Conservation (phyloP, 2,888 invertebrate species). For the Flexamia atlantica region DNA sequence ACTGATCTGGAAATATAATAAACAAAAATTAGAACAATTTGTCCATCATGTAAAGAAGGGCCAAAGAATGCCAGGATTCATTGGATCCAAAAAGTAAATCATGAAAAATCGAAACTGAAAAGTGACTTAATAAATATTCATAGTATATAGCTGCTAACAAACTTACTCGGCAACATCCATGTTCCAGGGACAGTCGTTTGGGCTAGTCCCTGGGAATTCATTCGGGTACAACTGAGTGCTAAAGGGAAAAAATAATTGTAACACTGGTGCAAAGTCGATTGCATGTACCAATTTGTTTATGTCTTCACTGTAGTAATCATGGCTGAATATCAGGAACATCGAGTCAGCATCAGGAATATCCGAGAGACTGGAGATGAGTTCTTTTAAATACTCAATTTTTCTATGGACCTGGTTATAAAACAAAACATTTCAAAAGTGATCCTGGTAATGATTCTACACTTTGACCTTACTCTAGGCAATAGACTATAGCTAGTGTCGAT, state of each 20-base stretch:
- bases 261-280: slow-evolving; percentile 96
- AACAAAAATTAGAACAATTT: no score
- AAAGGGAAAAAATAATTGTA: slow-evolving; percentile 98
- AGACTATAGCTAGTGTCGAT: no score
- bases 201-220: slow-evolving; percentile 95
- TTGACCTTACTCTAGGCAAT: no score
- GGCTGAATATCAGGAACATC: slow-evolving; percentile 94
- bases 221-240: slow-evolving; percentile 96
- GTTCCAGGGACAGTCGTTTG: slow-evolving; percentile 94
- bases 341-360: slow-evolving; percentile 93
- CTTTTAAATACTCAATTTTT: slow-evolving; percentile 92
- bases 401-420: slow-evolving; percentile 89
- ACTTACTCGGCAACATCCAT: slow-evolving; percentile 88
- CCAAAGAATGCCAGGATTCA: no score
- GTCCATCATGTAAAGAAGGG: no score
- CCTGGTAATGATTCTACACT: no score
- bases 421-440: not conserved
- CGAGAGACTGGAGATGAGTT: slow-evolving; percentile 94
- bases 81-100: no score
- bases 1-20: no score
- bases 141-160: no score
- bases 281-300: slow-evolving; percentile 93
- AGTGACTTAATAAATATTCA: no score
- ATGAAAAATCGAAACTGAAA: no score
- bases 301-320: slow-evolving; percentile 94